Percentiles rank a stretch among this genome's conserved stretches.
phyloP scores from a whole-genome alignment of 2,797 vertebrate species.

The Enteromius mattozi region DNA sequence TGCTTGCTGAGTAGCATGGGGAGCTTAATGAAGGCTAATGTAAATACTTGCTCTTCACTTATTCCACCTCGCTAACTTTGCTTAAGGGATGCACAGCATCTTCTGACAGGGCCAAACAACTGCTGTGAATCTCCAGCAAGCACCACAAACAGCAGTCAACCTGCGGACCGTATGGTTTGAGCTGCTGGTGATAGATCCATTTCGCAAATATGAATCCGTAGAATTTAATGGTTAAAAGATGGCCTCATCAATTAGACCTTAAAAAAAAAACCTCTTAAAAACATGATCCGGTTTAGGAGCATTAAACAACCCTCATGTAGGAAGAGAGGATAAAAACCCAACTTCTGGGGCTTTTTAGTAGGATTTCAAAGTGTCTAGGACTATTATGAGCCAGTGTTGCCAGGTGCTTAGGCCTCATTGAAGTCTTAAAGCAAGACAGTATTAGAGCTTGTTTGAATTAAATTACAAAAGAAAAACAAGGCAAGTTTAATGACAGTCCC shows the following conservation, averaged over 20 bases:
- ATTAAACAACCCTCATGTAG: neutral
- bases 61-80: conserved; percentile 57
- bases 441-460: neutral
- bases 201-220: neutral
- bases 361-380: neutral
- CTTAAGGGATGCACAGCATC: conserved; percentile 58
- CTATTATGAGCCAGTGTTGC: neutral
- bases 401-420: neutral
- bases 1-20: conserved; percentile 47
- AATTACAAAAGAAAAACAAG: neutral
- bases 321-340: neutral
- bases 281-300: neutral
- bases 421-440: neutral
- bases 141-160: conserved; percentile 19
- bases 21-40: conserved; percentile 61
- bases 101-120: conserved; percentile 50
- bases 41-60: conserved; percentile 61
- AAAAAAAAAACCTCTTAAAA: too few species aligned
- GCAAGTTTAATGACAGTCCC: neutral
- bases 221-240: neutral
- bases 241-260: neutral
- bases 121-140: conserved; percentile 42
- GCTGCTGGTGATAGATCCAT: conserved; percentile 14
- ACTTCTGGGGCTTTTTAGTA: neutral
- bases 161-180: conserved; percentile 3